These are phyloP conservation scores for Pseudomyrmex cubaensis DNA, from an alignment of 1,140 invertebrate species.

Conservation along the genomic window DNA sequence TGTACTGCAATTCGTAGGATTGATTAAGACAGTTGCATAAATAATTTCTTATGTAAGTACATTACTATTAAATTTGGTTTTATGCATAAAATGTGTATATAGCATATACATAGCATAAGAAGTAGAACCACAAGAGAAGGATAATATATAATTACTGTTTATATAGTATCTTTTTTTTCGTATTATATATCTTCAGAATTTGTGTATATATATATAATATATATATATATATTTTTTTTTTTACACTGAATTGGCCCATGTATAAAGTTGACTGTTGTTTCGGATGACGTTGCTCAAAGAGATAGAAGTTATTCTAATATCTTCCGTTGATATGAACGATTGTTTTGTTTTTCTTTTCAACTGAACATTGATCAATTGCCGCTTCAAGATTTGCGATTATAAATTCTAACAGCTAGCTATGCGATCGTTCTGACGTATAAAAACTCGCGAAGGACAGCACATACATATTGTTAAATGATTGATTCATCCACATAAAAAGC, in stretches of 20 bases:
- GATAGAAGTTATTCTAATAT: slow-evolving; percentile 59
- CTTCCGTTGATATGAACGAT: slow-evolving; percentile 50
- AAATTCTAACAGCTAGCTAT: slow-evolving; percentile 44
- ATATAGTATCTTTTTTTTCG: slow-evolving; percentile 25
- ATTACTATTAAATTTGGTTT: slow-evolving; percentile 49
- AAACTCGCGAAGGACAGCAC: slow-evolving; percentile 53
- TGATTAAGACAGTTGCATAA: slow-evolving; percentile 53
- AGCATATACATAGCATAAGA: slow-evolving; percentile 19
- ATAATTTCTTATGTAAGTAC: slow-evolving; percentile 53
- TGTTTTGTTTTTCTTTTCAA: slow-evolving; percentile 45
- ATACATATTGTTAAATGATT: slow-evolving; percentile 23
- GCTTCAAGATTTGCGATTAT: slow-evolving; percentile 55
- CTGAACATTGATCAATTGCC: slow-evolving; percentile 1
- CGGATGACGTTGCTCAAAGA: slow-evolving; percentile 9
- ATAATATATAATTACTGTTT: background rate
- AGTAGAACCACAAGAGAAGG: slow-evolving; percentile 28
- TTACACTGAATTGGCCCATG: slow-evolving; percentile 17
- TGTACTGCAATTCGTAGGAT: slow-evolving; percentile 49
- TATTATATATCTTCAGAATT: slow-evolving; percentile 11
- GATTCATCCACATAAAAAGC: slow-evolving; percentile 11
- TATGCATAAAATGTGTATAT: slow-evolving; percentile 45
- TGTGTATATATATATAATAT: too few species aligned
- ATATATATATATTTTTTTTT: background rate
- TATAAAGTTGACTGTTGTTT: slow-evolving; percentile 5
- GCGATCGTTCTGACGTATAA: slow-evolving; percentile 45